A percentile compares a stretch with the other conserved stretches of the same genome.
Evolutionary conservation across 2,797 vertebrate species (phyloP).

Genomic region (Tadarida brasiliensis): DNA sequence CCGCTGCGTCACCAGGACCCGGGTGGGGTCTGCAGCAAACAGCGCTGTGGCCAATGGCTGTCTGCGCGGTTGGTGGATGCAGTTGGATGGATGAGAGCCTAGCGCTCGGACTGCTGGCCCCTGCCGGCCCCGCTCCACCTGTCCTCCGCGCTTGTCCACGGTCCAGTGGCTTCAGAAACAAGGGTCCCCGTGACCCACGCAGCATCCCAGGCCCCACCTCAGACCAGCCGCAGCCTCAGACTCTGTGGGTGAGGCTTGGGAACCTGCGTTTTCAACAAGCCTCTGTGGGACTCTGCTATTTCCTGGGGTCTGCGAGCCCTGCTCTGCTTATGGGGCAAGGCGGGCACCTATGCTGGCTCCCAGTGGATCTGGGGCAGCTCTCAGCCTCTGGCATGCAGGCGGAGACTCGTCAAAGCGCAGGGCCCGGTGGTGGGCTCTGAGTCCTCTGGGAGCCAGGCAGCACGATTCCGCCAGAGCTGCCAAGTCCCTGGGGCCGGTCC

Average conservation of each 20-base stretch:
- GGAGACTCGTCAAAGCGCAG: not conserved
- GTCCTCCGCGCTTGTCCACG: not conserved
- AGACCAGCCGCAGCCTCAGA: not conserved
- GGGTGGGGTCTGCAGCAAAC: not conserved
- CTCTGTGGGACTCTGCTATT: not conserved
- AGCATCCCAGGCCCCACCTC: not conserved
- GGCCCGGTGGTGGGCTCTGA: not conserved
- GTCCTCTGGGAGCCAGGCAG: not conserved
- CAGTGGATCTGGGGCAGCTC: not conserved
- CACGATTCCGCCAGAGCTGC: fast-evolving
- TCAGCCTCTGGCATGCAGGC: not conserved
- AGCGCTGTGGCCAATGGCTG: not conserved
- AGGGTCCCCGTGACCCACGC: fast-evolving
- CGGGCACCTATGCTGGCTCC: fast-evolving
- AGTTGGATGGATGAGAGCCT: not conserved
- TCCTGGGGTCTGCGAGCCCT: too few species aligned
- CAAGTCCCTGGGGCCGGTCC: not conserved
- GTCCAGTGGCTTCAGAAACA: not conserved
- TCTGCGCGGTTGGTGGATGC: too few species aligned
- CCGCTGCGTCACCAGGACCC: not conserved
- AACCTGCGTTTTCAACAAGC: not conserved
- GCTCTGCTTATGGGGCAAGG: not conserved
- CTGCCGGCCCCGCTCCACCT: not conserved
- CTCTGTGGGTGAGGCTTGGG: too few species aligned
- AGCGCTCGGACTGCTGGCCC: too few species aligned